Conservation (phyloP, 1,140 invertebrate genomes). For the Diachasma alloeum region DNA sequence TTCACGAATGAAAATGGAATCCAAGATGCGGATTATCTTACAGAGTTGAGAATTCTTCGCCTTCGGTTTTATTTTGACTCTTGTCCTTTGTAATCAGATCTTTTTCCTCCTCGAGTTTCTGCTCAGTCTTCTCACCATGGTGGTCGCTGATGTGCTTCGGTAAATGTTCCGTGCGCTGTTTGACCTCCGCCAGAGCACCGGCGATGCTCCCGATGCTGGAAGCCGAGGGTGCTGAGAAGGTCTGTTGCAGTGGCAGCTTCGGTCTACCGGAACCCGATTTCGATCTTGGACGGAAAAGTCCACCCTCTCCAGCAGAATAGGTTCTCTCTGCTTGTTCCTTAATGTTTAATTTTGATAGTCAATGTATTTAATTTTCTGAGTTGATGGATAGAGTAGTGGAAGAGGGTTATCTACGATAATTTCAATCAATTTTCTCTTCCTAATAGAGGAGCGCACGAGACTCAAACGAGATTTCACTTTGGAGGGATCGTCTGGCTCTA, state of each 20-base stretch:
- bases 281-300: constrained; percentile 28
- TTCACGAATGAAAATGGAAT: too few relatives aligned
- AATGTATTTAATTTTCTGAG: too few relatives aligned
- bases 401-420: too few relatives aligned
- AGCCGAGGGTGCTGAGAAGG: constrained; percentile 18
- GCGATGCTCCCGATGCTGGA: constrained; percentile 32
- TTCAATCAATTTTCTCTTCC: too few relatives aligned
- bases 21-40: background rate
- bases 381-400: too few relatives aligned
- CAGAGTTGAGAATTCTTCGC: background rate
- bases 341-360: background rate
- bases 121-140: background rate
- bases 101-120: constrained; percentile 25
- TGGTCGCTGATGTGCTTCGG: background rate
- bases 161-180: constrained; percentile 7
- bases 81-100: constrained; percentile 19
- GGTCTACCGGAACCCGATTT: constrained; percentile 15
- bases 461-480: too few relatives aligned
- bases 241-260: background rate
- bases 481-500: too few relatives aligned
- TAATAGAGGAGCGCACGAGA: too few relatives aligned
- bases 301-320: constrained; percentile 25
- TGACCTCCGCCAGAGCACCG: constrained; percentile 23
- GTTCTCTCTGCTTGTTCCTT: background rate
- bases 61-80: background rate